Percentiles rank a stretch among this genome's conserved stretches.
Evolutionary conservation across 2,888 invertebrate species (phyloP).

Genomic region (Ditula angustiorana): DNA sequence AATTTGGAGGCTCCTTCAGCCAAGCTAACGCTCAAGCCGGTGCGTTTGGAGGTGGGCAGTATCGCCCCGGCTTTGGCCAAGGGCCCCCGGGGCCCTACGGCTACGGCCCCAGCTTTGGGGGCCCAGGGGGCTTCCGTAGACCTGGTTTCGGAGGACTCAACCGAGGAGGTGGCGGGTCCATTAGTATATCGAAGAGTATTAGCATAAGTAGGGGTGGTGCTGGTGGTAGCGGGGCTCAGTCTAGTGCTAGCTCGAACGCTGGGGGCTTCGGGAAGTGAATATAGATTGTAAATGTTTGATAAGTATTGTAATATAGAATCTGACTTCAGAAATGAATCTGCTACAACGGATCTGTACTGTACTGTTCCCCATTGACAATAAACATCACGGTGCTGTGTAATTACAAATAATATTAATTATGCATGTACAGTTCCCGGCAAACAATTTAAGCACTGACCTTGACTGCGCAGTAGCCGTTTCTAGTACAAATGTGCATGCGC

Average conservation of each 20-base stretch:
- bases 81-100: conserved; percentile 43
- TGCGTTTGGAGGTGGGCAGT: conserved; percentile 45
- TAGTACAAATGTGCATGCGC: too few species aligned
- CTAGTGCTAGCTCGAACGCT: conserved; percentile 47
- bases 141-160: conserved; percentile 16
- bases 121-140: conserved; percentile 39
- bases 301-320: background rate
- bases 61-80: conserved; percentile 36
- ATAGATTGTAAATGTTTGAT: background rate
- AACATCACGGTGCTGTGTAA: too few species aligned
- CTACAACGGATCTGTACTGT: too few species aligned
- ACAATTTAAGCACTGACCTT: too few species aligned
- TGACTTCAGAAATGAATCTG: too few species aligned
- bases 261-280: conserved; percentile 46
- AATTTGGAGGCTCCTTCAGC: conserved; percentile 52
- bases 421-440: too few species aligned
- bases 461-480: too few species aligned
- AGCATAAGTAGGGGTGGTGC: conserved; percentile 53
- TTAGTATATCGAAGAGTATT: conserved; percentile 62
- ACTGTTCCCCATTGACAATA: too few species aligned
- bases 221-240: conserved; percentile 45
- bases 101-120: conserved; percentile 35
- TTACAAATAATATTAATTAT: too few species aligned
- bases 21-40: conserved; percentile 54
- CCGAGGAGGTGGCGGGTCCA: conserved; percentile 41